phyloP scores from a whole-genome alignment of 2,113 vertebrate genomes.

The Maccullochella peelii region DNA sequence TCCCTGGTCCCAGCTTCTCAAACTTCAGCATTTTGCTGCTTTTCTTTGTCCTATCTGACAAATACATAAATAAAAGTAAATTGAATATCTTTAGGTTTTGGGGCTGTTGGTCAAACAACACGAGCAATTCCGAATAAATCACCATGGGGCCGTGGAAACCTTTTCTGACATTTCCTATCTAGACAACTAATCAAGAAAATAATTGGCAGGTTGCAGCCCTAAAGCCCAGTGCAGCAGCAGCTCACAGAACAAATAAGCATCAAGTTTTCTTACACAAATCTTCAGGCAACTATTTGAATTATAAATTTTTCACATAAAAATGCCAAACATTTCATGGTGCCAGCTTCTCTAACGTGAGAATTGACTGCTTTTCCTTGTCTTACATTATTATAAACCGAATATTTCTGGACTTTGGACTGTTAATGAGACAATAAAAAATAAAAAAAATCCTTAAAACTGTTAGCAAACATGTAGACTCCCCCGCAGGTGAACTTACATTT shows the following conservation, averaged over 20 bases:
- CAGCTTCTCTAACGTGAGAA: too few species aligned
- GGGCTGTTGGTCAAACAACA: not conserved
- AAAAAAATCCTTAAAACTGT: not conserved
- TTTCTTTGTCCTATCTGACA: not conserved
- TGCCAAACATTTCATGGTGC: too few species aligned
- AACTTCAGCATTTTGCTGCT: not conserved
- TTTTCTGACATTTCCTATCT: not conserved
- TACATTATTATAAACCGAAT: too few species aligned
- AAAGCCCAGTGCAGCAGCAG: not conserved
- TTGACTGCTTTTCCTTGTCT: too few species aligned
- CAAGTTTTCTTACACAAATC: not conserved
- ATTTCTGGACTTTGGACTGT: too few species aligned
- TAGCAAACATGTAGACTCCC: not conserved
- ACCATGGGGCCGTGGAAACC: not conserved
- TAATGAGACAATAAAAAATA: too few species aligned
- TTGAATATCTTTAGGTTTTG: not conserved
- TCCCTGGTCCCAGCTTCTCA: not conserved
- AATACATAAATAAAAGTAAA: not conserved
- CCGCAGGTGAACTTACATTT: not conserved
- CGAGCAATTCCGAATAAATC: not conserved
- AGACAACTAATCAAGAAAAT: not conserved
- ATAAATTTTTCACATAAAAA: not conserved
- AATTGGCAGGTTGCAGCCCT: not conserved
- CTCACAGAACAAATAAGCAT: not conserved
- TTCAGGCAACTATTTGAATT: not conserved